Base-by-base conservation (phyloP, 1,140 invertebrate genomes). In the Drosophila watanabei region DNA sequence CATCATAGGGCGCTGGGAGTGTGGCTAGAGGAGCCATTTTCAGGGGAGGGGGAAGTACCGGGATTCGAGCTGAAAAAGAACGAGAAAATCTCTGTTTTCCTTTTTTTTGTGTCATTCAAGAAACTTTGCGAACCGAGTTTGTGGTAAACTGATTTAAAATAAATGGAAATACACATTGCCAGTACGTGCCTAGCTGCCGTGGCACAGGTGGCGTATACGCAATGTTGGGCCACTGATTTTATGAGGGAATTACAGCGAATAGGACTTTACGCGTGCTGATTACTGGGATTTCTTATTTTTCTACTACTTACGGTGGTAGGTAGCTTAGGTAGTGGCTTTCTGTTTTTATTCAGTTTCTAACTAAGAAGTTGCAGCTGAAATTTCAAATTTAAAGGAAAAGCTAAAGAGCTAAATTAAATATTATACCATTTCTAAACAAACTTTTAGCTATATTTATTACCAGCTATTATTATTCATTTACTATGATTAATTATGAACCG, bases 161-260 rank as follows among this genome's bases (percentile, higher is more conserved):
- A 75, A 75, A 75, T 73, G 46, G 18, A 75, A 79, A 65, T 64
- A 70, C 80, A 78, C 66, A 78, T 81, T 81, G 69, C 11, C 14
- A n/a, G 72, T 75, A 87, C 83, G 79, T 86, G 82, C 64, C 57
- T 52, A 66, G 48, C 54, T 28, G 28, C 24, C 16, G 49, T 41
- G 68, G 69, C 75, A 20, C 75, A 87, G 68, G 75, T 61, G 48
- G 70, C 82, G 83, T 82, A 82, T 79, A 76, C 75, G 83, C 82
- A 71, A 86, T 82, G 20, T 46, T 14, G 39, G 43, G 46, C 20
- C 63, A 62, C 57, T 65, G 56, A 64, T 65, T 63, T 60, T 65
- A 56, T 48, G 28, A 41, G 48, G 43, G 56, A 14, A 28, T 33
- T 24, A 35, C 30, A 63, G 60, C 37, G 11, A 65, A 64, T 62